A percentile compares a stretch with the other conserved stretches of the same genome.
Evolutionary conservation across 2,113 vertebrate genomes (phyloP).

Genomic region (Cololabis saira): DNA sequence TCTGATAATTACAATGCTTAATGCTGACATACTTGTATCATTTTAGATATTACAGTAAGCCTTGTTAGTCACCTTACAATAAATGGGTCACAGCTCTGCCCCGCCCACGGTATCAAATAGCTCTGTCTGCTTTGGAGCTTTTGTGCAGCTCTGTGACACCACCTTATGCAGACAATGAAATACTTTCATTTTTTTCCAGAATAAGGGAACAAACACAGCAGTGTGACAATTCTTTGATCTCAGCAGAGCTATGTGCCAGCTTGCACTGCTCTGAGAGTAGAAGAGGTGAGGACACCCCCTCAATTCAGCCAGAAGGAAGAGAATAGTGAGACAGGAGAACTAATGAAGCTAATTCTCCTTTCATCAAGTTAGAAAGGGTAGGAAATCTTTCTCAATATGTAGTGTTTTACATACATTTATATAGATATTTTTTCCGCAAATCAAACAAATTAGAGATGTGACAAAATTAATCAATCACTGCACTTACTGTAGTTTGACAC

Average conservation of each 20-base stretch:
- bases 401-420: too few species aligned
- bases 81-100: slow-evolving; percentile 18
- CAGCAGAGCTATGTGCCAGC: slow-evolving; percentile 40
- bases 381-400: too few species aligned
- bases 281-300: slow-evolving; percentile 24
- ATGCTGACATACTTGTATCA: not conserved
- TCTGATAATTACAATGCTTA: not conserved
- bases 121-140: slow-evolving; percentile 12
- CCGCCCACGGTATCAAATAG: slow-evolving; percentile 25
- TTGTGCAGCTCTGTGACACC: slow-evolving; percentile 38
- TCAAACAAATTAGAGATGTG: too few species aligned
- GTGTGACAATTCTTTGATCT: slow-evolving; percentile 62
- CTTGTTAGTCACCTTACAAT: slow-evolving; percentile 4
- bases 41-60: slow-evolving; percentile 7
- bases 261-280: slow-evolving; percentile 31
- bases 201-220: slow-evolving; percentile 30
- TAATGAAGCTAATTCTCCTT: slow-evolving; percentile 3
- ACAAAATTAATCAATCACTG: too few species aligned
- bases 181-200: slow-evolving; percentile 23
- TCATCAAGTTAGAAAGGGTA: too few species aligned
- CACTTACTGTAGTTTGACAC: too few species aligned
- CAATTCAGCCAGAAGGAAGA: slow-evolving; percentile 16
- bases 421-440: too few species aligned
- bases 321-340: slow-evolving; percentile 7
- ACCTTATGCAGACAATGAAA: slow-evolving; percentile 43